phyloP scores from a whole-genome alignment of 2,797 vertebrate genomes.

The Otolemur crassicaudatus region DNA sequence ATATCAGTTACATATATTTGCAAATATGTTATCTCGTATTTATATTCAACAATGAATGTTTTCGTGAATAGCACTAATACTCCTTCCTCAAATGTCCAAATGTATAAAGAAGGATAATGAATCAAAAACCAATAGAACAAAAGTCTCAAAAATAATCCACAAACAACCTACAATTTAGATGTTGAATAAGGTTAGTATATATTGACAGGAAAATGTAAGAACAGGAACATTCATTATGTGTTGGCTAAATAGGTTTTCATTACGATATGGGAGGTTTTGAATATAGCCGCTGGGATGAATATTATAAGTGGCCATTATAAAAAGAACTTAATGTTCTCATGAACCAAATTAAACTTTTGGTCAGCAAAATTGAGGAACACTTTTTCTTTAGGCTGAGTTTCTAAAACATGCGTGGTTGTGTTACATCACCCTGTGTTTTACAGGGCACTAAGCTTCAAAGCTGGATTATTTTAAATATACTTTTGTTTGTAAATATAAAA shows the following conservation, averaged over 20 bases:
- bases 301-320: constrained; percentile 46
- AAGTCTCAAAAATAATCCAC: constrained; percentile 30
- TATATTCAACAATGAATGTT: not conserved
- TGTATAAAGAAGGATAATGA: not conserved
- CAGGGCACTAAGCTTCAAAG: not conserved
- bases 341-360: not conserved
- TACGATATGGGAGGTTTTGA: constrained; percentile 38
- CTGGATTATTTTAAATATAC: not conserved
- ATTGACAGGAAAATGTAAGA: not conserved
- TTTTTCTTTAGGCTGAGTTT: constrained; percentile 30
- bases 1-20: not conserved
- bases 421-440: not conserved
- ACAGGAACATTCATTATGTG: constrained; percentile 43
- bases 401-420: not conserved
- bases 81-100: not conserved
- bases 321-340: constrained; percentile 43
- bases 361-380: not conserved
- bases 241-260: constrained; percentile 62
- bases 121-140: not conserved
- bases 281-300: constrained; percentile 44
- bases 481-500: constrained; percentile 56
- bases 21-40: not conserved
- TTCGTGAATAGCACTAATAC: not conserved
- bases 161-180: not conserved
- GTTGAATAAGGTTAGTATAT: not conserved